Base-by-base conservation (phyloP, 2,113 vertebrate species). In the Hydrolagus affinis region DNA sequence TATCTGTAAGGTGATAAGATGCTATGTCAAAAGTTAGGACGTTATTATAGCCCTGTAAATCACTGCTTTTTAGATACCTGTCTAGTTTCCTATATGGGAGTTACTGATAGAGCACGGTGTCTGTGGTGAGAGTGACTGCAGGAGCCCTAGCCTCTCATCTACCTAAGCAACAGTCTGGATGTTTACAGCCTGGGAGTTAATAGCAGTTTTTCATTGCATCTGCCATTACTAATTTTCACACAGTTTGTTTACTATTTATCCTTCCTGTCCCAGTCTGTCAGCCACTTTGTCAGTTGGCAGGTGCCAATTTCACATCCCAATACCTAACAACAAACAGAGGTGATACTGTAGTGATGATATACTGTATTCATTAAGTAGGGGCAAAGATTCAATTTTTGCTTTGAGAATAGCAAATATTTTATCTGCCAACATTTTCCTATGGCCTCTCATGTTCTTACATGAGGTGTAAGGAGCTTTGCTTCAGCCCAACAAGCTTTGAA, bases 211-310 rank as follows among this genome's bases (percentile, higher is more conserved):
- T 83, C 23, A 83, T 30, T 32, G 60, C 60, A 44, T 12, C 60
- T 66, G 23, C n/a, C 60, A 64, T 21, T 66, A 62, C 28, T 66
- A 83, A 83, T 83, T 83, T 83, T 62, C 66, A 32, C 25, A 59
- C 25, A 66, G 19, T 8, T 28, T 30, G 25, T 83, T 66, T 83
- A 62, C 19, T 62, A 66, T 83, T 15, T 30, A 83, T 44, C 44
- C 44, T 44, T 3, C 44, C 44, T 6, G 25, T 83, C 60, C 78
- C 28, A 83, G 14, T 66, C 30, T 11, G 8, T 30, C 78, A 83
- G 60, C 30, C 28, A 17, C 44, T 74, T 14, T 30, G 30, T 83
- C 19, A 28, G 60, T 21, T 83, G 30, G 25, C 28, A 83, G 28
- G 23, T 25, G 66, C 19, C 11, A 30, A 60, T 14, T n/a, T 62